phyloP scores from a whole-genome alignment of 2,888 invertebrate genomes.

The Selenia dentaria region DNA sequence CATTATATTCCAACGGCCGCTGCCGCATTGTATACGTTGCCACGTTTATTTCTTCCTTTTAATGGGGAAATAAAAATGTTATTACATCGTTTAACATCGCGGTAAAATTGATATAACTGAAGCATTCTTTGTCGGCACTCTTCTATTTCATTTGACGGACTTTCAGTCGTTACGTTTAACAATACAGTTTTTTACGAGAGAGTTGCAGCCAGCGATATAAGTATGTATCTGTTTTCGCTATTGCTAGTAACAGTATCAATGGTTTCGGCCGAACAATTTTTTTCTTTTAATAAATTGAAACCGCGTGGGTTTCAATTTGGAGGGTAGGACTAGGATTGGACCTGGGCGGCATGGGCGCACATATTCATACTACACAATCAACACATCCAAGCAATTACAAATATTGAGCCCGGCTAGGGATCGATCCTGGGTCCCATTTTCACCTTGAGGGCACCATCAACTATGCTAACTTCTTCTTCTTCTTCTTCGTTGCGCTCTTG shows the following conservation, averaged over 20 bases:
- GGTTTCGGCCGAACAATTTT: too few relatives aligned
- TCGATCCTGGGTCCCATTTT: too few relatives aligned
- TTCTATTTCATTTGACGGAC: slow-evolving; percentile 49
- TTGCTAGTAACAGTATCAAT: slow-evolving; percentile 3
- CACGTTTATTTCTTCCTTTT: slow-evolving; percentile 50
- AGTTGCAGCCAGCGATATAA: slow-evolving; percentile 23
- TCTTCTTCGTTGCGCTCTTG: too few relatives aligned
- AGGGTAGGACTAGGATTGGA: too few relatives aligned
- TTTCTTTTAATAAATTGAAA: too few relatives aligned
- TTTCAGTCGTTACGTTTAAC: slow-evolving; percentile 39
- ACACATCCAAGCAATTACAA: too few relatives aligned
- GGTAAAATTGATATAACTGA: slow-evolving; percentile 60
- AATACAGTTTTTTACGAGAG: slow-evolving; percentile 37
- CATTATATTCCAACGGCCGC: slow-evolving; percentile 38
- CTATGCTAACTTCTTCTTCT: too few relatives aligned
- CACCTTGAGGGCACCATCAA: too few relatives aligned
- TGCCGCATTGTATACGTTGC: slow-evolving; percentile 36
- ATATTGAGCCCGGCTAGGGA: too few relatives aligned
- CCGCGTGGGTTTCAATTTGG: too few relatives aligned
- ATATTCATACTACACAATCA: too few relatives aligned
- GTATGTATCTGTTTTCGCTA: slow-evolving; percentile 14
- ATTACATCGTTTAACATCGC: slow-evolving; percentile 60
- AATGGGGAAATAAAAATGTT: slow-evolving; percentile 63
- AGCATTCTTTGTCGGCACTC: slow-evolving; percentile 54
- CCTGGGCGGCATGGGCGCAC: too few relatives aligned